These are phyloP conservation scores for Ceramica pisi DNA, from an alignment of 2,888 invertebrate species.

Conservation along the genomic window DNA sequence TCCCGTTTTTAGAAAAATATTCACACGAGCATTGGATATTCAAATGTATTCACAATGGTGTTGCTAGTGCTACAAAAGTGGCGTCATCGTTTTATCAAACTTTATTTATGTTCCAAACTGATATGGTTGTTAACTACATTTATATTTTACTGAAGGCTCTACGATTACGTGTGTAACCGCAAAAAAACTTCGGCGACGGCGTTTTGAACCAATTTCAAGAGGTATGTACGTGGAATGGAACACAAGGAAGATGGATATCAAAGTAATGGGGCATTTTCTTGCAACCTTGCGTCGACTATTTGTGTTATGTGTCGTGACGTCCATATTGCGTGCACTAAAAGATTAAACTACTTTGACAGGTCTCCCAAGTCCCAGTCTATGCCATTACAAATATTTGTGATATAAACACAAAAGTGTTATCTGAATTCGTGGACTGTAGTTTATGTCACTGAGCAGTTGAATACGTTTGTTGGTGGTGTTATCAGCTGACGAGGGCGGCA, in stretches of 20 bases:
- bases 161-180: slow-evolving; percentile 16
- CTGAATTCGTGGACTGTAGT: slow-evolving; percentile 54
- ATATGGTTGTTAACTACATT: slow-evolving; percentile 51
- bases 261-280: slow-evolving; percentile 46
- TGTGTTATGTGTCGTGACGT: slow-evolving; percentile 52
- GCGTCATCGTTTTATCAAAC: slow-evolving; percentile 57
- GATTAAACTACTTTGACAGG: slow-evolving; percentile 49
- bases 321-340: slow-evolving; percentile 57
- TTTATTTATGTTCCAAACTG: slow-evolving; percentile 55
- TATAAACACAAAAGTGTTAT: slow-evolving; percentile 45
- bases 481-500: slow-evolving; percentile 79
- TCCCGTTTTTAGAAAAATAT: slow-evolving; percentile 49
- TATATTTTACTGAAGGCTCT: slow-evolving; percentile 38
- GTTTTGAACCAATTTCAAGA: slow-evolving; percentile 8
- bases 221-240: slow-evolving; percentile 8
- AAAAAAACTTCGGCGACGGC: slow-evolving; percentile 4
- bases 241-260: slow-evolving; percentile 31
- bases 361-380: slow-evolving; percentile 28
- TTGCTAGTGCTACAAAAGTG: slow-evolving; percentile 38
- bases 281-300: slow-evolving; percentile 30
- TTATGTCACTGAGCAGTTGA: slow-evolving; percentile 63
- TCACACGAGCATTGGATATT: slow-evolving; percentile 47
- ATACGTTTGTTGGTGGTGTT: slow-evolving; percentile 69
- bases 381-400: slow-evolving; percentile 48
- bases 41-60: slow-evolving; percentile 51